phyloP scores from a whole-genome alignment of 2,797 vertebrate species.

The Epinephelus coioides region DNA sequence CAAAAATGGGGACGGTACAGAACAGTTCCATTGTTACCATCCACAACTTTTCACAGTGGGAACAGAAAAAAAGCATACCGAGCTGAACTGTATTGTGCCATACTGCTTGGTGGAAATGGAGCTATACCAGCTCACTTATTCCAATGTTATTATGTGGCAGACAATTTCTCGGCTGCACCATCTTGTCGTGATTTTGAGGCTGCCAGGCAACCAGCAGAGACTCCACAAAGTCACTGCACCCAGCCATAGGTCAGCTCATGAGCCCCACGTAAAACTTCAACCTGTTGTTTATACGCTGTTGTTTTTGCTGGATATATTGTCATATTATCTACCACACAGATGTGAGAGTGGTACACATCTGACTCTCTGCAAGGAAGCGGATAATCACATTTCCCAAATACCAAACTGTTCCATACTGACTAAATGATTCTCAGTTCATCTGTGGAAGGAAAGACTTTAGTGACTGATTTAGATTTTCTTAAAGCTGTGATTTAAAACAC shows the following conservation, averaged over 20 bases:
- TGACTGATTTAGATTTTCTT: conserved; percentile 3
- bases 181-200: neutral
- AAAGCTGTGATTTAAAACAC: neutral
- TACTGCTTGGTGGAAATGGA: too few relatives aligned
- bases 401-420: neutral
- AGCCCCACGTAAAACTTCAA: neutral
- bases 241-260: neutral
- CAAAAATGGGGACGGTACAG: too few relatives aligned
- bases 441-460: neutral
- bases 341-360: too few relatives aligned
- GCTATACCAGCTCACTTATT: neutral
- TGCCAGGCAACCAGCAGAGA: conserved; percentile 1
- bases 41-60: too few relatives aligned
- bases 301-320: neutral
- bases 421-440: neutral
- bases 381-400: neutral
- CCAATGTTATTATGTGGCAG: neutral
- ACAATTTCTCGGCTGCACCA: neutral
- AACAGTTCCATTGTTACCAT: too few relatives aligned
- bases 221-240: neutral
- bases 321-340: neutral
- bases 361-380: neutral
- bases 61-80: too few relatives aligned
- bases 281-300: neutral
- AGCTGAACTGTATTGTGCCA: too few relatives aligned